Base-by-base conservation (phyloP, 1,140 invertebrate species). In the Drosophila parvula region DNA sequence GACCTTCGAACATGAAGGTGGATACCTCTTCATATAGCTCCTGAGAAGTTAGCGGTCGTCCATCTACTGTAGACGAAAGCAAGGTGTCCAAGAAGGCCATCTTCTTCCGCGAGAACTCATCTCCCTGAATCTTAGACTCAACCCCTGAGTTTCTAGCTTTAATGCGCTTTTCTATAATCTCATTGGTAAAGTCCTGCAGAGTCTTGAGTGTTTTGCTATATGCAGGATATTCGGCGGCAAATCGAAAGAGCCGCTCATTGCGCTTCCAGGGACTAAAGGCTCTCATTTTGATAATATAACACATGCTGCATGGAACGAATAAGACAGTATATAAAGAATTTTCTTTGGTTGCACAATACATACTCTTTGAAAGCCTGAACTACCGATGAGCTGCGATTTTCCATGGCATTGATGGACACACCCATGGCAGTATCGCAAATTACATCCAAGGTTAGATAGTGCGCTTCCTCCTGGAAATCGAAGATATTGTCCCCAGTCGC, bases 1-100 rank as follows among this genome's bases (percentile, higher is more conserved):
- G 92, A 1, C 92, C 92, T 93, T 95, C 94, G 91, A 95, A 95
- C 94, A 96, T 96, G 69, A 96, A 96, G 8, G 95, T 96, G 69
- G 95, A 95, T 0, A 95, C 95, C 92, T 96, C 95, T 79, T 96
- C 95, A 63, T 94, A 92, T 18, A 96, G 95, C 81, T 96, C 95
- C 38, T 93, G 91, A 41, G 95, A 92, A 2, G 93, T 94, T 41
- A 96, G 90, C 0, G 92, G 86, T 8, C 94, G 93, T 3, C 93
- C 91, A 61, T 95, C 93, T 50, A 93, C 93, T 11, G 81, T 83
- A 34, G 93, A 90, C 5, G 81, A 90, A 0, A 92, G 67, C 28
- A 92, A 36, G 0, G 81, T 90, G 22, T 92, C 91, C 65, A 92
- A 47, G 28, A 92, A 91, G 0, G 86, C 91, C 73, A 82, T 75